Evolutionary conservation across 2,797 vertebrate species (phyloP).

Genomic region (Xiphorhynchus erythropygius): DNA sequence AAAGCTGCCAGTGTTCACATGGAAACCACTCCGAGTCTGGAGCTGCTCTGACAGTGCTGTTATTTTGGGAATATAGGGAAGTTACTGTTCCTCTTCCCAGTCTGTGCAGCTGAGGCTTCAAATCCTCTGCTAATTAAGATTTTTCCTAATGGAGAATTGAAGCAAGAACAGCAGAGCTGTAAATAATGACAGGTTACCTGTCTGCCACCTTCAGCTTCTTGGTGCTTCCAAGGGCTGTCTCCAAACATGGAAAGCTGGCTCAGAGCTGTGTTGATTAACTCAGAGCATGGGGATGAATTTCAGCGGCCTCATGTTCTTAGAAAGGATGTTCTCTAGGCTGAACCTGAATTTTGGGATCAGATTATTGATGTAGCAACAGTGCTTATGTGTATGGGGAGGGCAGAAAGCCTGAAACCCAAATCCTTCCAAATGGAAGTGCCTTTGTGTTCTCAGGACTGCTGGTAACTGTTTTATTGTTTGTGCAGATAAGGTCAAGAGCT

Average conservation of each 20-base stretch:
- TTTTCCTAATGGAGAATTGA: neutral
- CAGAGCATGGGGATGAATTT: neutral
- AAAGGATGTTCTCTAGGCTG: neutral
- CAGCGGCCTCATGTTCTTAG: neutral
- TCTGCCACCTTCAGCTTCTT: neutral
- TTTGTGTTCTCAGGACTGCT: neutral
- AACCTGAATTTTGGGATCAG: neutral
- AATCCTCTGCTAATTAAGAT: neutral
- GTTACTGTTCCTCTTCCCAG: neutral
- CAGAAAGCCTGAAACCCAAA: neutral
- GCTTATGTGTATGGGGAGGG: neutral
- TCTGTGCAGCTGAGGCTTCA: neutral
- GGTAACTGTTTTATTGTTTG: neutral
- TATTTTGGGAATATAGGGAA: slow-evolving; percentile 12
- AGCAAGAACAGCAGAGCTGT: neutral
- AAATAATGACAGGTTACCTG: neutral
- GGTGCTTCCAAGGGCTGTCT: neutral
- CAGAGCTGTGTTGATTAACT: neutral
- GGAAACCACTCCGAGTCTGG: neutral
- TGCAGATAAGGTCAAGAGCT: slow-evolving; percentile 91
- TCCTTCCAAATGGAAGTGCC: too few relatives aligned
- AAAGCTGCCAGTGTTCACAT: neutral
- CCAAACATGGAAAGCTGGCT: neutral
- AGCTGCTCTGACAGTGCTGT: neutral
- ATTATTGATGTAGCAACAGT: neutral